Evolutionary conservation across 2,888 invertebrate species (phyloP), one percentile per base, ranked within the genome.

Genomic region (Timandra comae): DNA sequence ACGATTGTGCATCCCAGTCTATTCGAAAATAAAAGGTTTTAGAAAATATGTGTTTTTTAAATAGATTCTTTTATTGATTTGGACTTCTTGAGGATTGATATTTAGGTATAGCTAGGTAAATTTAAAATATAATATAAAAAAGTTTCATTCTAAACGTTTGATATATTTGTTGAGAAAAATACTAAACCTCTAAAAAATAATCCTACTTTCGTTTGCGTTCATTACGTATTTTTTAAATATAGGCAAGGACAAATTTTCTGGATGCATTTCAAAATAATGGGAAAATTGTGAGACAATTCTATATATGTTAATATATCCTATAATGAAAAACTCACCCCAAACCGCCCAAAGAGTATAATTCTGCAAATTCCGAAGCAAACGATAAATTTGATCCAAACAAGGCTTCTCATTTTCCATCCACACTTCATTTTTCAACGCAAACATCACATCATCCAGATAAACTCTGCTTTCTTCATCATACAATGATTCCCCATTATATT

Each of bases 1-100:
- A 88, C 1, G 88, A 82, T 19, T 88, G 87, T 0, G 90, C 75
- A 48, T 90, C 90, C 89, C 89, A 89, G 75, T 89, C 90, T 90
- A 56, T 33, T 52, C 8, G 12, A 7, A 5, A 26, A n/a, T 12
- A 12, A 9, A 19, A 29, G 13, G 29, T 7, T 23, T 22, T 20
- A 5, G 7, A 7, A 5, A 20, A 20, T 20, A 20, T 7, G 5
- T 20, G 7, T 7, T 20, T 2, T 2, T 2, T 20, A 20, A 7
- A 1, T 7, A 20, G 7, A 20, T 5, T 20, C 1, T 7, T 1
- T 7, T 20, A 7, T 20, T 2, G 7, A 7, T 20, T 20, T 7
- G 7, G 20, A 20, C 20, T n/a, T n/a, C n/a, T n/a, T n/a, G 7
- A 20, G 20, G 5, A 20, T 20, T 20, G 5, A 20, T 20, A 7